Evolutionary conservation across 2,888 invertebrate genomes (phyloP), one percentile per base, ranked within the genome.

Genomic region (Philereme transversata): DNA sequence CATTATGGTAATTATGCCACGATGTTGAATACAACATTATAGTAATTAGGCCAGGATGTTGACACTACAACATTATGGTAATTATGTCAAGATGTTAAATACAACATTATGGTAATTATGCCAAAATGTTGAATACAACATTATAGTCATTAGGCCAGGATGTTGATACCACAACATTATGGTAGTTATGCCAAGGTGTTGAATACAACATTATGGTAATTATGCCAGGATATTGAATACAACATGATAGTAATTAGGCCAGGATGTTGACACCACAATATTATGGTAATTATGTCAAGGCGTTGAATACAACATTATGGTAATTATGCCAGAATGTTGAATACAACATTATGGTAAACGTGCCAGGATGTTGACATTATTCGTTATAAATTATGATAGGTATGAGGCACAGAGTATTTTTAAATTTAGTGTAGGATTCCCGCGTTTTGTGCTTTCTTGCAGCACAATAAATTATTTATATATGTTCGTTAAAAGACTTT

Each of bases 41-140:
- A 22, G 22, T 22, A 22, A 22, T 22, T 22, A 22, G 22, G 22
- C 22, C 22, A 22, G 22, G 22, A 22, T 22, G 22, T 22, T 22
- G 3, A 22, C 22, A 22, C 22, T 3, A 22, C 36, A 38, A 38
- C 36, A 40, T 8, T 8, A 22, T 22, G 22, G 22, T 22, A 22
- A 40, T 8, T 7, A 5, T 40, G 40, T 8, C 40, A 8, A 7
- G 5, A 5, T 40, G 7, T 40, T 40, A 7, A 6, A 6, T 8
- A 40, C 40, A 40, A 40, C 40, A 6, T 40, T 4, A 6, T 6
- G 6, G 8, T 5, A 38, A 38, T 7, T 8, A 62, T 93, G 73
- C 95, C 94, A 0, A 93, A 93, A 5, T 95, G 95, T 78, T 95
- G 76, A 79, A 10, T 5, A 4, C 5, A 35, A 38, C 8, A 38